phyloP scores from a whole-genome alignment of 2,888 invertebrate species.

The Microctonus hyperodae region DNA sequence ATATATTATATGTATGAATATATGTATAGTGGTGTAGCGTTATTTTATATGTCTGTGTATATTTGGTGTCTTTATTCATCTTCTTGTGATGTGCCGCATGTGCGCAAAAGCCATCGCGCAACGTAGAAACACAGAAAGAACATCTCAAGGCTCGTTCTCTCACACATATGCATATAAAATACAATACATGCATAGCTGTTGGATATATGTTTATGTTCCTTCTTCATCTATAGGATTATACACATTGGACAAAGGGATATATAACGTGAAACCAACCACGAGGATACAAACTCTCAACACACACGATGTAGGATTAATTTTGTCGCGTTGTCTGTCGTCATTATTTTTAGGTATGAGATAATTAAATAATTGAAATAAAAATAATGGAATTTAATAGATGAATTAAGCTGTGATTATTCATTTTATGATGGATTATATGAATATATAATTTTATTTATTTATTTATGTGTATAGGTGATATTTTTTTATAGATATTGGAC shows the following conservation, averaged over 20 bases:
- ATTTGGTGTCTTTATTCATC: neutral
- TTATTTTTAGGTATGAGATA: constrained; percentile 30
- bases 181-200: neutral
- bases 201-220: constrained; percentile 5
- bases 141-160: constrained; percentile 6
- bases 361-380: no score
- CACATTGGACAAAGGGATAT: constrained; percentile 44
- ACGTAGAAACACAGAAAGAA: neutral
- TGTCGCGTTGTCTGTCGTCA: constrained; percentile 22
- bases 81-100: constrained; percentile 21
- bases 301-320: constrained; percentile 20
- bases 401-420: constrained; percentile 12
- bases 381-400: no score
- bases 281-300: constrained; percentile 7
- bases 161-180: neutral
- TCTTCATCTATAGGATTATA: constrained; percentile 41
- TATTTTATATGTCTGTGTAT: neutral
- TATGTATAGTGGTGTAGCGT: constrained; percentile 3
- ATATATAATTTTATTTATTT: neutral
- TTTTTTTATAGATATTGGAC: no score
- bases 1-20: neutral
- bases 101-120: constrained; percentile 30
- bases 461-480: no score
- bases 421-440: neutral
- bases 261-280: constrained; percentile 36